Percentiles rank a stretch among this genome's conserved stretches.
Evolutionary conservation across 2,113 vertebrate species (phyloP).

Genomic region (Festucalex cinctus): DNA sequence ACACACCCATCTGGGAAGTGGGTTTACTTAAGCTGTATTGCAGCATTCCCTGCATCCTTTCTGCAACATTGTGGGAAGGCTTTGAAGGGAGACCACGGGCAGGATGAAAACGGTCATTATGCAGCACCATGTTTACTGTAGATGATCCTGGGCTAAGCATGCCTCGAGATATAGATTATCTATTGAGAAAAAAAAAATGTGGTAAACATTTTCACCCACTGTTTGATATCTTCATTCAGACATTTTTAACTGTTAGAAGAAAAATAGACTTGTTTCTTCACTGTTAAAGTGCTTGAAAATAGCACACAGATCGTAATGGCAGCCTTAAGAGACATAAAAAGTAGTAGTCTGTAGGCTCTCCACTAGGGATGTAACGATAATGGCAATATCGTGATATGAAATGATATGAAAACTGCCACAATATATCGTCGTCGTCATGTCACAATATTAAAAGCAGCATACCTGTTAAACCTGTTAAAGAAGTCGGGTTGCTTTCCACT

Average conservation of each 20-base stretch:
- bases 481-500: too few species aligned
- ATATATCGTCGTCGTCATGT: too few species aligned
- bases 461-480: too few species aligned
- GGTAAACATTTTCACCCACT: neutral
- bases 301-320: neutral
- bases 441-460: too few species aligned
- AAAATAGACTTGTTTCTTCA: conserved; percentile 3
- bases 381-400: too few species aligned
- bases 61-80: conserved; percentile 56
- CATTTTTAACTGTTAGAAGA: neutral
- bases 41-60: conserved; percentile 57
- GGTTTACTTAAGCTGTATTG: conserved; percentile 61
- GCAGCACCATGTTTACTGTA: conserved; percentile 54
- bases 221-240: neutral
- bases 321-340: too few species aligned
- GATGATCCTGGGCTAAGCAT: conserved; percentile 23
- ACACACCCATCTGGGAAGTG: conserved; percentile 70
- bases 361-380: too few species aligned
- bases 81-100: conserved; percentile 64
- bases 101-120: conserved; percentile 64
- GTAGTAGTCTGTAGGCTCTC: neutral
- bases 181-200: conserved; percentile 15
- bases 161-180: conserved; percentile 29
- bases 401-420: too few species aligned
- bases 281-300: neutral